phyloP scores from a whole-genome alignment of 2,888 invertebrate genomes.

The Tridacna gigas region DNA sequence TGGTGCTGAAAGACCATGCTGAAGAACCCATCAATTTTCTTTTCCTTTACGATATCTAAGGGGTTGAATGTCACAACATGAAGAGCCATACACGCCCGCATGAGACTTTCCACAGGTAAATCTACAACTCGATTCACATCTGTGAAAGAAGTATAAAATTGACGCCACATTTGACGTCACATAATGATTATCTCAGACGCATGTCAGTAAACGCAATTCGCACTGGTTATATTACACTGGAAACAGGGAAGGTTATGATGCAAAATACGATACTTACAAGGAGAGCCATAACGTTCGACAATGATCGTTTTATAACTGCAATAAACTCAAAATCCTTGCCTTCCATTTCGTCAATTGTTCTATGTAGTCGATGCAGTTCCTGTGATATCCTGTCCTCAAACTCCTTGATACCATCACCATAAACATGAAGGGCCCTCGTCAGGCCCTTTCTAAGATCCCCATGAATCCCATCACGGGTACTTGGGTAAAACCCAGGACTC shows the following conservation, averaged over 20 bases:
- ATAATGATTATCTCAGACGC: too few relatives aligned
- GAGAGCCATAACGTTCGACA: constrained; percentile 21
- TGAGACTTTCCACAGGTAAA: too few relatives aligned
- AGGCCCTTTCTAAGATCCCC: constrained; percentile 25
- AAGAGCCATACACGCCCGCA: too few relatives aligned
- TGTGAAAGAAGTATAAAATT: too few relatives aligned
- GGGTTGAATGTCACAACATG: too few relatives aligned
- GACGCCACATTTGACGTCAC: too few relatives aligned
- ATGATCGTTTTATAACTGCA: constrained; percentile 14
- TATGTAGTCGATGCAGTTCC: constrained; percentile 1
- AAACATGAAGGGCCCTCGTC: constrained; percentile 20
- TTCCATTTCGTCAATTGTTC: neutral
- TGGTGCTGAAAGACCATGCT: too few relatives aligned
- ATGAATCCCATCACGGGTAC: constrained; percentile 21
- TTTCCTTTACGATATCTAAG: too few relatives aligned
- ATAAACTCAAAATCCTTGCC: constrained; percentile 16
- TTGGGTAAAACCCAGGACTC: constrained; percentile 13
- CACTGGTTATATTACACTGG: too few relatives aligned
- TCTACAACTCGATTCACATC: too few relatives aligned
- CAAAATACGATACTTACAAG: constrained; percentile 13
- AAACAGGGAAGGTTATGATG: neutral
- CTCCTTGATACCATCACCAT: constrained; percentile 35
- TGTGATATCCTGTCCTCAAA: constrained; percentile 17
- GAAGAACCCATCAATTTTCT: too few relatives aligned
- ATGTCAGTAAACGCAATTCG: too few relatives aligned